Percentiles rank a stretch among this genome's conserved stretches.
These are phyloP conservation scores for Huso huso DNA, from an alignment of 2,797 vertebrate genomes.

Conservation along the genomic window DNA sequence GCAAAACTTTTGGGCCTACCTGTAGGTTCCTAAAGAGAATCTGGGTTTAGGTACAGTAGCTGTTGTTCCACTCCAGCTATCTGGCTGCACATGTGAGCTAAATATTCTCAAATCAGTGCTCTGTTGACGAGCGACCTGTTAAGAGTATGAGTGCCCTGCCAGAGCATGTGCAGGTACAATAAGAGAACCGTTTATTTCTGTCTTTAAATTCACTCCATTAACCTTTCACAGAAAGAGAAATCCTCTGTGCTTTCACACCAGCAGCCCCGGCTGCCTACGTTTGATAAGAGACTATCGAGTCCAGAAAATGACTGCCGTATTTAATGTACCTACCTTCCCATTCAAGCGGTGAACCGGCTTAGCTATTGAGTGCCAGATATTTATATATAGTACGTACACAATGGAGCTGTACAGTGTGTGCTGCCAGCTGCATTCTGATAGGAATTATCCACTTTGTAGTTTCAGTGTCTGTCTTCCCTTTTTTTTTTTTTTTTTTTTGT, in stretches of 20 bases:
- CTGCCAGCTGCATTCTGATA: conserved; percentile 1
- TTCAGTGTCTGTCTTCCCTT: neutral
- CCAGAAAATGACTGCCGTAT: conserved; percentile 29
- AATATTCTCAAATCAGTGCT: no score
- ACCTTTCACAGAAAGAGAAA: conserved; percentile 56
- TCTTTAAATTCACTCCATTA: conserved; percentile 71
- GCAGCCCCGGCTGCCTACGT: conserved; percentile 60
- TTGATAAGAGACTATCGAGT: conserved; percentile 58
- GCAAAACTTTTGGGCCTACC: no score
- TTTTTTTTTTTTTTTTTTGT: no score
- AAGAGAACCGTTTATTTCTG: conserved; percentile 62
- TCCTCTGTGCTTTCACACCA: conserved; percentile 54
- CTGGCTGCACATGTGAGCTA: no score
- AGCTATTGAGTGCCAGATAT: conserved; percentile 5
- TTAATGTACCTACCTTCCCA: neutral
- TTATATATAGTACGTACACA: neutral
- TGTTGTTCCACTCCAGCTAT: no score
- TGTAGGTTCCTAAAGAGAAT: no score
- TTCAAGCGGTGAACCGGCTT: conserved; percentile 2
- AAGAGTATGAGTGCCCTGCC: neutral
- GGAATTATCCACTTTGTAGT: conserved; percentile 1
- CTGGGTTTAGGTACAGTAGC: no score
- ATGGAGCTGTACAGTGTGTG: neutral
- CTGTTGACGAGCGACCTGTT: neutral
- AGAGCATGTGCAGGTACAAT: conserved; percentile 43